Base-by-base conservation (phyloP, 2,888 invertebrate species). In the Aporophyla lueneburgensis region DNA sequence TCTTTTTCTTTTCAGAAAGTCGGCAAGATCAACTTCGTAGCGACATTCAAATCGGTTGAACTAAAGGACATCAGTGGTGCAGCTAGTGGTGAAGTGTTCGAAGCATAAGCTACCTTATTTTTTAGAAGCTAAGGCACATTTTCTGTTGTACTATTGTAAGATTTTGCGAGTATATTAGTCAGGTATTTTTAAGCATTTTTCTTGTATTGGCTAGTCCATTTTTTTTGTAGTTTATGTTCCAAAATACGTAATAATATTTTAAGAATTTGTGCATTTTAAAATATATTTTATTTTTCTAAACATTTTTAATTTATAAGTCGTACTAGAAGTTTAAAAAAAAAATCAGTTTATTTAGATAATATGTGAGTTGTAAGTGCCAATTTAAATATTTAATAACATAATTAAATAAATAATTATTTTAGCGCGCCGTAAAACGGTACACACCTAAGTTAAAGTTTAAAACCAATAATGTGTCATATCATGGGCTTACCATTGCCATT, bases 51-150 rank as follows among this genome's bases (percentile, higher is more conserved):
- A 68, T 98, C 98, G 0, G 97, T 94, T 49, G 97, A 98, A 90
- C 94, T 98, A 16, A 96, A 97, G 74, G 98, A 98, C 88, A 97
- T 98, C 79, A 97, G 96, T 10, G 98, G 98, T 56, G 97, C 97
- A 0, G 97, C 97, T 33, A 96, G 96, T 65, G 96, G 97, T 2
- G 97, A 97, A 72, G 97, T 98, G 2, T 94, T 93, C 65, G 96
- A 96, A 80, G 96, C 92, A 87, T 94, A 90, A 92, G 56, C 51
- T 65, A 80, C 46, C 9, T 67, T 84, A 80, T 40, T 21, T 19
- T 1, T 5, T 70, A 69, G 0, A 2, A 5, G 0, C 33, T 74
- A 78, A 72, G 71, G n/a, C 21, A 53, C 66, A n/a, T 59, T 76
- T 58, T 54, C 49, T 71, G 69, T 81, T 81, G 74, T 81, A 70